Evolutionary conservation across 2,888 invertebrate genomes (phyloP).

Genomic region (Amphipyra tragopoginis): DNA sequence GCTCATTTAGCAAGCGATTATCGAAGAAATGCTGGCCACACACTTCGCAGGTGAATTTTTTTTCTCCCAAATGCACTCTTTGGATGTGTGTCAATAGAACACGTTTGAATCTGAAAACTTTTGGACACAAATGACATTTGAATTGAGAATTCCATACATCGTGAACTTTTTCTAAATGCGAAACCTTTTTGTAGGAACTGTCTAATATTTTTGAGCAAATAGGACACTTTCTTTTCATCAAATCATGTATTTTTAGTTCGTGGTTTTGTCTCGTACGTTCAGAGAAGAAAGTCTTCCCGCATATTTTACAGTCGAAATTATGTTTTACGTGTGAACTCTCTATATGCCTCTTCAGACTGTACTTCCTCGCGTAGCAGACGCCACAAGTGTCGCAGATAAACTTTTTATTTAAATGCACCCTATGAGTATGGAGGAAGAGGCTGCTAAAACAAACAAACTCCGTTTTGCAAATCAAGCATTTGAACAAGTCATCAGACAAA

Average conservation of each 20-base stretch:
- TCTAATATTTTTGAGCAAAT: constrained; percentile 32
- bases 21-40: constrained; percentile 67
- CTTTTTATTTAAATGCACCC: constrained; percentile 30
- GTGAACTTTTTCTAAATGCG: constrained; percentile 37
- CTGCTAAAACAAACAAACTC: constrained; percentile 37
- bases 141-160: constrained; percentile 24
- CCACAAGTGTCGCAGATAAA: constrained; percentile 44
- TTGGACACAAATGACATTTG: constrained; percentile 31
- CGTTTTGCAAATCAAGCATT: constrained; percentile 42
- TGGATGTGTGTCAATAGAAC: constrained; percentile 51
- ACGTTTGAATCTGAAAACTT: constrained; percentile 33
- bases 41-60: constrained; percentile 63
- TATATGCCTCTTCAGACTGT: constrained; percentile 18
- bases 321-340: constrained; percentile 20
- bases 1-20: constrained; percentile 54
- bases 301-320: constrained; percentile 29
- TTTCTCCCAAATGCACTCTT: constrained; percentile 67
- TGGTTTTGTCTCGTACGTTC: neutral
- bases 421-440: constrained; percentile 39
- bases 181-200: constrained; percentile 32
- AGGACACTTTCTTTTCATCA: constrained; percentile 21
- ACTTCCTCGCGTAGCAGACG: constrained; percentile 13
- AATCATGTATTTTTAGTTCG: no score
- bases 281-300: constrained; percentile 30
- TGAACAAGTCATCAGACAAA: constrained; percentile 39